Evolutionary conservation across 2,888 invertebrate genomes (phyloP), one percentile per base, ranked within the genome.

Genomic region (Cryptosula pallasiana): DNA sequence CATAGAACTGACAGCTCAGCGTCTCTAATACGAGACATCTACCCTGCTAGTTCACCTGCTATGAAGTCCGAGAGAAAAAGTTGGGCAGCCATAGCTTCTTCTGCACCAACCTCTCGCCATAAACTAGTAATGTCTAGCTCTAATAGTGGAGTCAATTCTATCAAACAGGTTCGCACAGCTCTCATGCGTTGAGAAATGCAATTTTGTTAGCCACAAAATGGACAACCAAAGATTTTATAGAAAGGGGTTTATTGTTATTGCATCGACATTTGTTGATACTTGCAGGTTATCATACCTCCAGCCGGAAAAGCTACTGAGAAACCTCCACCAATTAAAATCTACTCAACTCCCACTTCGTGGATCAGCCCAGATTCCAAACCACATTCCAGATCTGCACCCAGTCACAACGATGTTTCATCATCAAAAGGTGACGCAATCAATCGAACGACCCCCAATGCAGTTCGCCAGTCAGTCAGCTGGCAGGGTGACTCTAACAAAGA

Each of bases 161-260:
- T 63, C 32, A 63, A 63, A 63, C 63, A 63, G 63, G 63, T 63
- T 63, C 5, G 63, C 5, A 45, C 9, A 13, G 45, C 9, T 45
- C 9, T 9, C 45, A 45, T 45, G 45, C 20, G 20, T 9, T 45
- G n/a, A n/a, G n/a, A n/a, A n/a, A n/a, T n/a, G n/a, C n/a, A n/a
- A n/a, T n/a, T n/a, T n/a, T n/a, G n/a, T n/a, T n/a, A n/a, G n/a
- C n/a, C n/a, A n/a, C n/a, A n/a, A n/a, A n/a, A n/a, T n/a, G n/a
- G n/a, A n/a, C n/a, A n/a, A n/a, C n/a, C n/a, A n/a, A n/a, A n/a
- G n/a, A n/a, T n/a, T n/a, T n/a, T n/a, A n/a, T n/a, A n/a, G n/a
- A n/a, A n/a, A n/a, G n/a, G n/a, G n/a, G n/a, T n/a, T n/a, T n/a
- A n/a, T n/a, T n/a, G n/a, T n/a, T n/a, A n/a, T n/a, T n/a, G n/a